Evolutionary conservation across 2,113 vertebrate genomes (phyloP).

Genomic region (Cisticola juncidis): DNA sequence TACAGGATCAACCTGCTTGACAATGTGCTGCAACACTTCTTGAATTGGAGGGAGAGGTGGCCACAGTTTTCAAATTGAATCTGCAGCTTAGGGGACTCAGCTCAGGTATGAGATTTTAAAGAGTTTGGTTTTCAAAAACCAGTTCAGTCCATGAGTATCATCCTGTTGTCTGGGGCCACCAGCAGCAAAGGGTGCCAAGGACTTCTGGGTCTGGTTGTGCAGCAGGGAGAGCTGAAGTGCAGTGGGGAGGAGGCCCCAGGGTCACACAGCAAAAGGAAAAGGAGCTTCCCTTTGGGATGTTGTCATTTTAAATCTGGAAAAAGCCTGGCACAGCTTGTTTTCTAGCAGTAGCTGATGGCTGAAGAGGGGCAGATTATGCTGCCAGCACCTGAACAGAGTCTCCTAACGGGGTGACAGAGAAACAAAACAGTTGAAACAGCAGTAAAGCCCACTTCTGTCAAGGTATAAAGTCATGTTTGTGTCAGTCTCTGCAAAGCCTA

Average conservation of each 20-base stretch:
- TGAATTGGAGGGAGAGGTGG: background rate
- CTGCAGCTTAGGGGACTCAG: background rate
- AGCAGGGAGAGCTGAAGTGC: background rate
- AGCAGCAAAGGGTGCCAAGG: background rate
- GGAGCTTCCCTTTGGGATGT: background rate
- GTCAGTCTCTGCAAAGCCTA: background rate
- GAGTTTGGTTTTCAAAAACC: background rate
- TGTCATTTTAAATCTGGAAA: background rate
- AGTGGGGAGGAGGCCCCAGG: background rate
- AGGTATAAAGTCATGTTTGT: background rate
- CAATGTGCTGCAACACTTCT: background rate
- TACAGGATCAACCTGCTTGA: background rate
- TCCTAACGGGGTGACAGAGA: background rate
- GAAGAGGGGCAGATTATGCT: background rate
- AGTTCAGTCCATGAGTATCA: accelerated
- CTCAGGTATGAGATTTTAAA: background rate
- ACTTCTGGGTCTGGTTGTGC: background rate
- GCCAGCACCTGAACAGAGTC: accelerated
- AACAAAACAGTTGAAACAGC: background rate
- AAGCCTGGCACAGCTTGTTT: background rate
- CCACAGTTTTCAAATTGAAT: background rate
- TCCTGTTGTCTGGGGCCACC: background rate
- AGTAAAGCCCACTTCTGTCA: background rate
- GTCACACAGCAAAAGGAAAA: background rate
- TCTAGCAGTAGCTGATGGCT: background rate